Base-by-base conservation (phyloP, 2,797 vertebrate genomes). In the Intellagama lesueurii region DNA sequence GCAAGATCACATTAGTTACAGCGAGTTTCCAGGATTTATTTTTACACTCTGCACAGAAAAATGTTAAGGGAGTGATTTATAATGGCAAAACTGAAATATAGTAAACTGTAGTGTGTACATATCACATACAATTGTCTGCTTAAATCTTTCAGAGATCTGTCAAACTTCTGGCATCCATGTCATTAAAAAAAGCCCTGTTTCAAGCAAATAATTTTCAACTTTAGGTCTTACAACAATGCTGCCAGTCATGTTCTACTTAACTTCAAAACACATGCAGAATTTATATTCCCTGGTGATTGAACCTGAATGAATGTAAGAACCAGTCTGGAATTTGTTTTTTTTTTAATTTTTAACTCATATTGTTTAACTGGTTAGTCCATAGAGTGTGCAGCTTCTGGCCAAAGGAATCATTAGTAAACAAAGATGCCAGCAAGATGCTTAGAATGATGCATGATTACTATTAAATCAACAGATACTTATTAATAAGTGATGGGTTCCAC, bases 341-440 rank as follows among this genome's bases (percentile, higher is more conserved):
- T 56, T 83, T 40, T 40, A 40, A 78, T 87, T 83, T 88, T 91
- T 89, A 91, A 94, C 90, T 94, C 92, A 93, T 91, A 88, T 86
- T 73, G 40, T 76, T 89, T 90, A 90, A 90, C 83, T 82, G 90
- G 76, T 17, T 87, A 78, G 87, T 86, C 49, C 91, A 89, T 1
- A 87, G 66, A 72, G 90, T 24, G 81, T 89, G 83, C 90, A 94
- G 88, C 84, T 92, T 84, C 89, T 78, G 88, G 92, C 92, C 92
- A 94, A 24, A 40, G 72, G 87, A 94, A 85, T 90, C 72, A 88
- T 90, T 68, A 8, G 82, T 89, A 96, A 95, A 94, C 90, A 92
- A 1, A 0, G 81, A 60, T 89, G 28, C 88, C 86, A 93, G 89
- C 90, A 91, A 91, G 91, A 91, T 87, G 87, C 86, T 86, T 93